Evolutionary conservation across 2,888 invertebrate genomes (phyloP).

Genomic region (Campaea margaritaria): DNA sequence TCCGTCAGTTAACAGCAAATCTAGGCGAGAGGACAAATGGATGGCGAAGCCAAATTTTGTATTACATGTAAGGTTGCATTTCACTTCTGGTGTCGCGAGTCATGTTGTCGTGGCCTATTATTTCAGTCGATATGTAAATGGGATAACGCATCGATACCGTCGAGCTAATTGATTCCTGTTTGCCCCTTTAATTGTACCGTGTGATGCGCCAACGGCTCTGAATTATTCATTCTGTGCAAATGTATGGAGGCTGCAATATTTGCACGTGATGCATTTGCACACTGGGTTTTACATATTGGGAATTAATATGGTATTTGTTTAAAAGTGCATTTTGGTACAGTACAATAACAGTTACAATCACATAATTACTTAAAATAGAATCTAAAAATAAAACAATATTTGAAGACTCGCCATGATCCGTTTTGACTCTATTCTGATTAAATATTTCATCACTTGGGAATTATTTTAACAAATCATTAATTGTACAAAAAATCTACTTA

Average conservation of each 20-base stretch:
- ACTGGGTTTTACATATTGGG: slow-evolving; percentile 1
- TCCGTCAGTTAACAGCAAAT: no score
- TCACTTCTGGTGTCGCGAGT: no score
- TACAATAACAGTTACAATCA: no score
- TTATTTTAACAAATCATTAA: no score
- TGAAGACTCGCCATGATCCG: not conserved
- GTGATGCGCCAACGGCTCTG: slow-evolving; percentile 51
- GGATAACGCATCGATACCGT: slow-evolving; percentile 60
- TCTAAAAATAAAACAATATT: no score
- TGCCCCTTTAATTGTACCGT: slow-evolving; percentile 70
- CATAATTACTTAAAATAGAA: no score
- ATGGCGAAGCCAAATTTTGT: no score
- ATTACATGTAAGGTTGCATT: no score
- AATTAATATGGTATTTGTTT: not conserved
- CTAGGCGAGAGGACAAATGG: no score
- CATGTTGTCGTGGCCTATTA: not conserved
- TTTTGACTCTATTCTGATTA: not conserved
- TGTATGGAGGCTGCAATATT: slow-evolving; percentile 21
- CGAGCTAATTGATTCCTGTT: slow-evolving; percentile 74
- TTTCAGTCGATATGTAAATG: slow-evolving; percentile 46
- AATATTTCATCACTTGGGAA: not conserved
- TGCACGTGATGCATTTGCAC: slow-evolving; percentile 10
- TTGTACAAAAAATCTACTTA: no score
- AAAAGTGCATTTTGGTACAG: not conserved
- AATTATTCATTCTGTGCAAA: slow-evolving; percentile 50